These are phyloP conservation scores for Emydocephalus ijimae DNA, from an alignment of 2,113 vertebrate species.

Conservation along the genomic window DNA sequence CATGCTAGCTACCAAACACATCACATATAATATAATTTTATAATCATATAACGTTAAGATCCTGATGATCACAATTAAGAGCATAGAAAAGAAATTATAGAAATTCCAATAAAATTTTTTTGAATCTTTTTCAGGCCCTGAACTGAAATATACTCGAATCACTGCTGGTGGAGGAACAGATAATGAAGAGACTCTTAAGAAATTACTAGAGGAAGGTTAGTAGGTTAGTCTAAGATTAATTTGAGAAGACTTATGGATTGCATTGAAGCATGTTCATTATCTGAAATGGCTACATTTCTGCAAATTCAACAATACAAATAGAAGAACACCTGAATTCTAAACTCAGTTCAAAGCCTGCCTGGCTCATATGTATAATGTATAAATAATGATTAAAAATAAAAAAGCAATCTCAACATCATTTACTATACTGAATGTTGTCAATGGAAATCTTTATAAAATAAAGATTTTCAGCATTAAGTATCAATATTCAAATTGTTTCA, in stretches of 20 bases:
- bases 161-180: slow-evolving; percentile 62
- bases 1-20: background rate
- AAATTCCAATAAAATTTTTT: background rate
- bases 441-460: background rate
- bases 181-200: slow-evolving; percentile 69
- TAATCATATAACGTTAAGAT: background rate
- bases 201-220: slow-evolving; percentile 75
- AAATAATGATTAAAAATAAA: background rate
- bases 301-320: background rate
- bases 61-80: background rate
- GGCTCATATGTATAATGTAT: background rate
- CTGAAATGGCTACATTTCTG: background rate
- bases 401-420: background rate
- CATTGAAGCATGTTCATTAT: background rate
- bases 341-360: background rate
- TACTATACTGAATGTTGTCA: background rate
- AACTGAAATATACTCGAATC: slow-evolving; percentile 75
- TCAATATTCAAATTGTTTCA: background rate
- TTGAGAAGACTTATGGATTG: background rate
- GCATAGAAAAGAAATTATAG: background rate
- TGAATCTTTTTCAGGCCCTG: slow-evolving; percentile 64
- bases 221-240: slow-evolving; percentile 3
- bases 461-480: background rate
- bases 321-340: background rate
- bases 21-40: background rate